phyloP scores from a whole-genome alignment of 1,140 invertebrate species.

The Battus philenor region DNA sequence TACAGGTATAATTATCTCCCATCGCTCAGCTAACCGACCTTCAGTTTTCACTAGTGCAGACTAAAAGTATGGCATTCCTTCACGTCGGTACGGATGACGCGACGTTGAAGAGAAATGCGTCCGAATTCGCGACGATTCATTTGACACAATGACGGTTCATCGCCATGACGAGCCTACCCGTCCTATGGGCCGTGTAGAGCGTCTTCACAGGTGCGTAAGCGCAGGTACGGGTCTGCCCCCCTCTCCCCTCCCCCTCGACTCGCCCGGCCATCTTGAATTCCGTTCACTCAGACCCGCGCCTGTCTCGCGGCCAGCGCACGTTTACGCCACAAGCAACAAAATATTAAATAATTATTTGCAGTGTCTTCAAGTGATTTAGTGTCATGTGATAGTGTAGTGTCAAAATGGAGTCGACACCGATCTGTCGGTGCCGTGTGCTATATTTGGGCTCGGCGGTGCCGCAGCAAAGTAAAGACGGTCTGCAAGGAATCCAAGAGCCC shows the following conservation, averaged over 20 bases:
- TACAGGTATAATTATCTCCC: too few relatives aligned
- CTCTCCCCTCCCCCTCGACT: constrained; percentile 22
- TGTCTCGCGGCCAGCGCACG: constrained; percentile 57
- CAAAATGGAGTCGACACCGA: constrained; percentile 87
- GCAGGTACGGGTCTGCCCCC: constrained; percentile 43
- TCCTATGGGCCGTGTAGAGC: constrained; percentile 29
- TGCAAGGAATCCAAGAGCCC: constrained; percentile 98
- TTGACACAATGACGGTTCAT: constrained; percentile 73
- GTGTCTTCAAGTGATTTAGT: constrained; percentile 55
- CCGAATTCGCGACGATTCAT: constrained; percentile 67
- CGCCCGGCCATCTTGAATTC: constrained; percentile 70
- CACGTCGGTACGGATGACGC: constrained; percentile 53
- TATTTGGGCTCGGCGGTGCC: constrained; percentile 98
- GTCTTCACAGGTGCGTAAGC: constrained; percentile 70
- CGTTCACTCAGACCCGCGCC: constrained; percentile 68
- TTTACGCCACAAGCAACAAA: constrained; percentile 32
- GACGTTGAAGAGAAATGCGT: constrained; percentile 57
- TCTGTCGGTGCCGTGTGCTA: constrained; percentile 96
- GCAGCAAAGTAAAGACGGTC: constrained; percentile 97
- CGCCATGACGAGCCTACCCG: constrained; percentile 43
- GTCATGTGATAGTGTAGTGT: constrained; percentile 71
- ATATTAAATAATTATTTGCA: constrained; percentile 33
- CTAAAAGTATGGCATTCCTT: constrained; percentile 60
- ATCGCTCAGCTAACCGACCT: constrained; percentile 49
- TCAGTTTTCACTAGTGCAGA: constrained; percentile 61